Percentiles rank a stretch among this genome's conserved stretches.
Evolutionary conservation across 2,113 vertebrate genomes (phyloP).

Genomic region (Mus pahari): DNA sequence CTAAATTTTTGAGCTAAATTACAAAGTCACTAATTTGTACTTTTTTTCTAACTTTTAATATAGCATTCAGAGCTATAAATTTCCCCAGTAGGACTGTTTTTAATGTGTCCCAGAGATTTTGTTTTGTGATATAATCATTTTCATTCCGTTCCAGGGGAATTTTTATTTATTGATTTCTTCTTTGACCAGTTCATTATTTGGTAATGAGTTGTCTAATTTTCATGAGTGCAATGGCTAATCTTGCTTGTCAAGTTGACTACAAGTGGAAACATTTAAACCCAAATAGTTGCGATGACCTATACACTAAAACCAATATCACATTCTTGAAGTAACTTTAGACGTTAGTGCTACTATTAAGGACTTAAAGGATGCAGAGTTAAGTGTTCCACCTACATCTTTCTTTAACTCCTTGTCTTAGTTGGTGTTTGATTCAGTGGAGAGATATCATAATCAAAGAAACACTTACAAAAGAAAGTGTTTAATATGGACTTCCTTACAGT

Average conservation of each 20-base stretch:
- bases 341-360: not conserved
- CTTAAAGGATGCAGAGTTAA: not conserved
- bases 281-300: not conserved
- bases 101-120: not conserved
- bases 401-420: not conserved
- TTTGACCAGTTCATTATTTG: not conserved
- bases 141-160: not conserved
- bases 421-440: not conserved
- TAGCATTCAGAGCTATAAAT: not conserved
- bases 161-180: not conserved
- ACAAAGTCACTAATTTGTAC: not conserved
- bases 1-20: not conserved
- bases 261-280: not conserved
- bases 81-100: not conserved
- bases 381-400: not conserved
- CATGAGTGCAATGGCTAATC: not conserved
- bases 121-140: not conserved
- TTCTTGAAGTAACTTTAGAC: not conserved
- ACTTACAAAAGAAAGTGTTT: not conserved
- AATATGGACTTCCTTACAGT: not conserved
- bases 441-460: not conserved
- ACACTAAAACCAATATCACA: not conserved
- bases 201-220: not conserved
- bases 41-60: not conserved
- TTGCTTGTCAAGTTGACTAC: not conserved